phyloP scores from a whole-genome alignment of 2,888 invertebrate species.

The Limnephilus auricula region DNA sequence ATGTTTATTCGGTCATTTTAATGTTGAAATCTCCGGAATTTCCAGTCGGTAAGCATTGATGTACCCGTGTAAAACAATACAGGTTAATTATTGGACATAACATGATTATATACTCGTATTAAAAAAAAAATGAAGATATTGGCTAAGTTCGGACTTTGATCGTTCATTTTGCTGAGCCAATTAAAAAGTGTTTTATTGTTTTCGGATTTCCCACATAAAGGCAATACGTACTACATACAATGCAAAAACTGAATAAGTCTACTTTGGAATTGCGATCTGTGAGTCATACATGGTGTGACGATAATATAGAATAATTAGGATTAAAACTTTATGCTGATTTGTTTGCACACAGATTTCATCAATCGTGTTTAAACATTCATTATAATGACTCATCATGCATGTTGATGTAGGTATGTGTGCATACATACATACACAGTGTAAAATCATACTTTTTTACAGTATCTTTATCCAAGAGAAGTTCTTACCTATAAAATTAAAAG shows the following conservation, averaged over 20 bases:
- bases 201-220: not conserved
- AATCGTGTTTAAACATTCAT: not conserved
- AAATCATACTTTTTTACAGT: too few species aligned
- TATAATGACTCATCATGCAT: not conserved
- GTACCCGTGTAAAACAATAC: too few species aligned
- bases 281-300: not conserved
- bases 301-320: not conserved
- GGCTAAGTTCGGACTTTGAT: not conserved
- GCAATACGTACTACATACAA: too few species aligned
- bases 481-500: too few species aligned
- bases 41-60: not conserved
- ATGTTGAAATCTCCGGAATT: not conserved
- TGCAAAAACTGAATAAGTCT: not conserved
- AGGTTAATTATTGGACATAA: not conserved
- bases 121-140: not conserved
- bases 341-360: not conserved
- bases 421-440: not conserved
- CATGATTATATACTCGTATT: not conserved
- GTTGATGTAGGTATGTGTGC: not conserved
- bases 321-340: too few species aligned
- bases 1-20: not conserved
- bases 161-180: not conserved
- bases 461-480: too few species aligned
- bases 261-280: not conserved
- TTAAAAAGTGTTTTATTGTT: not conserved